Base-by-base conservation (phyloP, 2,797 vertebrate genomes). In the Falco biarmicus region DNA sequence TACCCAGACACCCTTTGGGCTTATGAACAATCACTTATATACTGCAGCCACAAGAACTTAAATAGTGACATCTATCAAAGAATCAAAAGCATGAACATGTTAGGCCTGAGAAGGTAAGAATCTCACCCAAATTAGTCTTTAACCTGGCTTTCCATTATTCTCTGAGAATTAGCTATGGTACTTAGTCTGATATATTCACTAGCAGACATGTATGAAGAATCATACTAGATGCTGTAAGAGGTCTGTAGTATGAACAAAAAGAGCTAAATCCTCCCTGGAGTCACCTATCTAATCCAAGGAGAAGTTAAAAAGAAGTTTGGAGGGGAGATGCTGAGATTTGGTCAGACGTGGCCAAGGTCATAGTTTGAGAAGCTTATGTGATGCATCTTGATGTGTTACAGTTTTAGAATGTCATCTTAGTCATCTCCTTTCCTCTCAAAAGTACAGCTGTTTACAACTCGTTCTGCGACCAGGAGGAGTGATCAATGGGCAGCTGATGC, bases 241-340 rank as follows among this genome's bases (percentile, higher is more conserved):
- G 93, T 97, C 97, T 97, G 59, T 39, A 92, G 70, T 74, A 94
- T 86, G 91, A 95, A 82, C 8, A 34, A 93, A 90, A 93, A 91
- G 86, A 83, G 39, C 24, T 10, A 32, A 66, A 66, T 59, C 24
- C 29, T 22, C 37, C 64, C 91, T 83, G 89, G 97, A 96, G 86
- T 97, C 94, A 92, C 84, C 94, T 87, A 74, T 81, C 92, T 91
- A 89, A 96, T 95, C 65, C 37, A 73, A 92, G 78, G 53, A 97
- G 82, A 95, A 91, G 79, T 69, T n/a, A 54, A 57, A 82, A 83
- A 53, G 21, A 50, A 51, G 51, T 94, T 70, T 91, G 92, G 73
- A 89, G 51, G 43, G 73, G 11, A 70, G 61, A 63, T 65, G 51
- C 20, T 79, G 90, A 94, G 92, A 95, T 95, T 66, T 61, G 51